Evolutionary conservation across 2,797 vertebrate species (phyloP).

Genomic region (Takifugu rubripes): DNA sequence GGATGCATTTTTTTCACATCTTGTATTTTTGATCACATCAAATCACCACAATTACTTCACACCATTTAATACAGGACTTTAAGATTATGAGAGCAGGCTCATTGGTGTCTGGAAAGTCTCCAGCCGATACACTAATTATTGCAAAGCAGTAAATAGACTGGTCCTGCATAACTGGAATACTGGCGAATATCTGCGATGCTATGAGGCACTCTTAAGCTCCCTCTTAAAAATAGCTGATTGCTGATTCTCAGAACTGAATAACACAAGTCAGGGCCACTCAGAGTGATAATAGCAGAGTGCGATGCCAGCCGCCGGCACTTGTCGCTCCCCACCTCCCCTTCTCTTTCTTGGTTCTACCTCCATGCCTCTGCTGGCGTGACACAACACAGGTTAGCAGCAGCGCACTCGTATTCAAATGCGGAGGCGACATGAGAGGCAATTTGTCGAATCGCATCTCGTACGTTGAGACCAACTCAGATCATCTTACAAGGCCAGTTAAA

Average conservation of each 20-base stretch:
- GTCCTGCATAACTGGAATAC: slow-evolving; percentile 26
- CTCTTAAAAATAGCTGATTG: slow-evolving; percentile 43
- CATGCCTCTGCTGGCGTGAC: slow-evolving; percentile 13
- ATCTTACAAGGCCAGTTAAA: slow-evolving; percentile 7
- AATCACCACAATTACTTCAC: too few species aligned
- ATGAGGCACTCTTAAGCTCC: slow-evolving; percentile 41
- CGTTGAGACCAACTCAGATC: background rate
- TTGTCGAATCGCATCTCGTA: slow-evolving; percentile 20
- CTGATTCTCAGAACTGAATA: slow-evolving; percentile 15
- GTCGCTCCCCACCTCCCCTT: background rate
- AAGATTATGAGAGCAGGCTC: too few species aligned
- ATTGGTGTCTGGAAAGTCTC: background rate
- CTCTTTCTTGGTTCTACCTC: background rate
- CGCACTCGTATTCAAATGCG: slow-evolving; percentile 6
- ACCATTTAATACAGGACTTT: too few species aligned
- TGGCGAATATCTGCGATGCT: slow-evolving; percentile 37
- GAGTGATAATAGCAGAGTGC: slow-evolving; percentile 26
- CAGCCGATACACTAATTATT: slow-evolving; percentile 33
- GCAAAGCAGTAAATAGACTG: slow-evolving; percentile 52
- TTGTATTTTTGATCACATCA: too few species aligned
- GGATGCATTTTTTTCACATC: too few species aligned
- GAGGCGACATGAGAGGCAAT: slow-evolving; percentile 4
- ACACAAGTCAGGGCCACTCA: slow-evolving; percentile 21
- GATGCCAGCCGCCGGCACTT: slow-evolving; percentile 12
- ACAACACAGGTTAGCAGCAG: slow-evolving; percentile 10